These are phyloP conservation scores for Myotis vivesi DNA, from an alignment of 2,797 vertebrate species.

Conservation along the genomic window DNA sequence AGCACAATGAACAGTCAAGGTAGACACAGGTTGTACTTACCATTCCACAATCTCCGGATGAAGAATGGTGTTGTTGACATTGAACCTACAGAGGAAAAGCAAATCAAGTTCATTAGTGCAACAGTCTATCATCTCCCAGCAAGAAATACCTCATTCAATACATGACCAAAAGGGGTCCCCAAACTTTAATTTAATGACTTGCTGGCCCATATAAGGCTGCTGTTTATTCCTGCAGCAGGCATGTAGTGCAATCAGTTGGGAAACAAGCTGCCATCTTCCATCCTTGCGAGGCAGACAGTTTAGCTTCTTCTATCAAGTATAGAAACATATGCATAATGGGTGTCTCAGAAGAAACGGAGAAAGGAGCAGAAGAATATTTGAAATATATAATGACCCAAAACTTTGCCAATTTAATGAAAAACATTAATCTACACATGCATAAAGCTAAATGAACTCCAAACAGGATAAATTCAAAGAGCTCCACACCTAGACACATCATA, in stretches of 20 bases:
- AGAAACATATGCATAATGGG: neutral
- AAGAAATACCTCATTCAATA: neutral
- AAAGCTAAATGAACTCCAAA: slow-evolving; percentile 5
- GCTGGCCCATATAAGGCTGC: neutral
- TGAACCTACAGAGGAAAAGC: slow-evolving; percentile 85
- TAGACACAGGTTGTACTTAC: slow-evolving; percentile 83
- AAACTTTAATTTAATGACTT: neutral
- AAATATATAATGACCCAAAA: neutral
- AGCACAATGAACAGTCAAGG: neutral
- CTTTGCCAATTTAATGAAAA: neutral
- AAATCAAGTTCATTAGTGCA: neutral
- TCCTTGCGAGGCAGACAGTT: neutral
- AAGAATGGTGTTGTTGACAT: slow-evolving; percentile 92
- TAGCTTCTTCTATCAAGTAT: neutral
- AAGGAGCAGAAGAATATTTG: neutral
- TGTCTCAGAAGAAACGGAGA: neutral
- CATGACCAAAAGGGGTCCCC: neutral
- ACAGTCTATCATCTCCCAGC: neutral
- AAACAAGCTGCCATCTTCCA: neutral
- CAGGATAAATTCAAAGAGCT: neutral
- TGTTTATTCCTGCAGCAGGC: neutral
- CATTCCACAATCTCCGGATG: slow-evolving; percentile 96
- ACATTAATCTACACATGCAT: neutral
- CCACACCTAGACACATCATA: neutral
- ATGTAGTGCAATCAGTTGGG: neutral